Evolutionary conservation across 2,888 invertebrate species (phyloP), one percentile per base, ranked within the genome.

Genomic region (Cerceris ruficornis): DNA sequence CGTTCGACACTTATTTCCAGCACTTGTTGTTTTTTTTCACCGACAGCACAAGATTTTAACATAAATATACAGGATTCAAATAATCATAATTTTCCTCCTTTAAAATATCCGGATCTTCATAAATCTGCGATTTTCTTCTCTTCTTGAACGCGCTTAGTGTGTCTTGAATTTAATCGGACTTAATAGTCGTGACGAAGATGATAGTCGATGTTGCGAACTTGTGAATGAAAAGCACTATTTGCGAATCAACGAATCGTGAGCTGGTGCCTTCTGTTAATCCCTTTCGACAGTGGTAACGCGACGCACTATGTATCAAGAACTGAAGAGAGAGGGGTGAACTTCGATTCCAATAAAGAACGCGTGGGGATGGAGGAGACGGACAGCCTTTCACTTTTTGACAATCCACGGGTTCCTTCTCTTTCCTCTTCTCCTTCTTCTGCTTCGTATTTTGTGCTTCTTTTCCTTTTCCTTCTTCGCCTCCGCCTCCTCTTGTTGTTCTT

Each of bases 371-470:
- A 73, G 42, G 60, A 82, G 76, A 83, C 81, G 77, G 83, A 81
- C 84, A 86, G 89, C 92, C 91, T 92, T 92, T 92, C 92, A 92
- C 92, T 92, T 91, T 89, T 91, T 90, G 89, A 87, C 89, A 89
- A 80, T 54, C 66, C 72, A 57, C 62, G 17, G 54, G 67, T 75
- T 73, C 15, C 59, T 60, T 14, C 64, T 49, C 42, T 49, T 66
- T 42, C 67, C 70, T 68, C 50, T 68, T 67, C 58, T 52, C 69
- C 57, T 64, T 52, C 58, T 66, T 67, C 59, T 50, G 62, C 50
- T 54, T 28, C 6, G 8, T 28, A 65, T 62, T 17, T 28, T 62
- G 49, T 72, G 14, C 57, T 60, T 67, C 17, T 75, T 55, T 61
- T 65, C 42, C 57, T 73, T 61, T 28, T 72, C 54, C 7, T 50